These are phyloP conservation scores for Clarias laeviceps DNA, from an alignment of 2,797 vertebrate species.

Conservation along the genomic window DNA sequence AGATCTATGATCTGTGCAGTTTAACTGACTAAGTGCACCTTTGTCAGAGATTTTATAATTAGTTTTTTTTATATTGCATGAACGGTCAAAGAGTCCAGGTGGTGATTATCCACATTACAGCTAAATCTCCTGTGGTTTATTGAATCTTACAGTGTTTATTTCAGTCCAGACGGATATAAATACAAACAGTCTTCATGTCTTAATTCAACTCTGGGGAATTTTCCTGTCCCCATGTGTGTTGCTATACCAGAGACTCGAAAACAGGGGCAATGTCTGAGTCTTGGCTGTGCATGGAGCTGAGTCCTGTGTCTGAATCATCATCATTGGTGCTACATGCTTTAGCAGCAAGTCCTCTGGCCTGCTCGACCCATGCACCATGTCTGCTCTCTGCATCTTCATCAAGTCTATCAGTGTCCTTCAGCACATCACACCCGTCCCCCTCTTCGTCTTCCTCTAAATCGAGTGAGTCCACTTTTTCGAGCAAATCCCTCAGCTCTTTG, in stretches of 20 bases:
- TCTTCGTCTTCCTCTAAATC: constrained; percentile 67
- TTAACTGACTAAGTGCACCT: constrained; percentile 18
- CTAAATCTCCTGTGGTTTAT: constrained; percentile 19
- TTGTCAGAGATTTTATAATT: constrained; percentile 5
- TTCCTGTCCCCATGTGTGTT: neutral
- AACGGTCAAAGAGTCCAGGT: neutral
- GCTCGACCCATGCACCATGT: constrained; percentile 78
- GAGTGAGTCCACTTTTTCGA: constrained; percentile 80
- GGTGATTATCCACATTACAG: neutral
- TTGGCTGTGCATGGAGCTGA: constrained; percentile 98
- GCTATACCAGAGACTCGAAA: constrained; percentile 90
- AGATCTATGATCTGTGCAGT: neutral
- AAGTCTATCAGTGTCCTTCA: constrained; percentile 45
- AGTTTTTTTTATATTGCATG: constrained; percentile 1
- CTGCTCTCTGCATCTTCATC: constrained; percentile 60
- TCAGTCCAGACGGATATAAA: constrained; percentile 6
- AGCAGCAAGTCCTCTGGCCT: constrained; percentile 74
- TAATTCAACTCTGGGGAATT: constrained; percentile 7
- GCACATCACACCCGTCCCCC: neutral
- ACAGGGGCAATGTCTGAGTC: constrained; percentile 91
- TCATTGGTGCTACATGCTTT: constrained; percentile 83
- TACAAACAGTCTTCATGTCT: constrained; percentile 18
- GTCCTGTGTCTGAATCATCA: constrained; percentile 95
- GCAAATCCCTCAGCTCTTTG: constrained; percentile 81
- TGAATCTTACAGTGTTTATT: constrained; percentile 7